Evolutionary conservation across 2,888 invertebrate genomes (phyloP).

Genomic region (Uropetala carovei): DNA sequence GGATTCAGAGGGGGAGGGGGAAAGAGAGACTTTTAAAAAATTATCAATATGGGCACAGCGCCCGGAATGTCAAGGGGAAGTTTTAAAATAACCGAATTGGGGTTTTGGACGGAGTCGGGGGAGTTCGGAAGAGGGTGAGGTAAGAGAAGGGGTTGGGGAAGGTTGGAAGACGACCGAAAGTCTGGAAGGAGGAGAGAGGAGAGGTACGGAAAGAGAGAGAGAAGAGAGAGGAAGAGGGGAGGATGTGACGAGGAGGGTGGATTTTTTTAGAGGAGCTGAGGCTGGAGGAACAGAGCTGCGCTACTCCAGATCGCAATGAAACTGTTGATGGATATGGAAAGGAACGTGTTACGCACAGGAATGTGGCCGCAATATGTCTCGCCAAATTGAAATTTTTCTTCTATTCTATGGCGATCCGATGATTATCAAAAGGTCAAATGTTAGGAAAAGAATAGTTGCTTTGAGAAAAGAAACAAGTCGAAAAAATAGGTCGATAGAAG

Average conservation of each 20-base stretch:
- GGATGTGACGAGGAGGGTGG: neutral
- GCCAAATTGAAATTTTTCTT: no score
- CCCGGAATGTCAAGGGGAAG: conserved; percentile 58
- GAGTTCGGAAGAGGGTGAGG: neutral
- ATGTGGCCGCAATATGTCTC: no score
- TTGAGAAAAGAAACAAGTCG: no score
- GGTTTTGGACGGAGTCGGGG: conserved; percentile 31
- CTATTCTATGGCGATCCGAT: no score
- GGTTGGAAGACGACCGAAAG: neutral
- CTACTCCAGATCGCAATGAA: neutral
- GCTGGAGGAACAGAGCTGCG: neutral
- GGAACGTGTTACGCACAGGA: no score
- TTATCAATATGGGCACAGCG: conserved; percentile 59
- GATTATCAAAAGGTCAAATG: no score
- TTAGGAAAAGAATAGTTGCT: no score
- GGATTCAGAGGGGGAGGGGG: neutral
- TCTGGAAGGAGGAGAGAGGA: neutral
- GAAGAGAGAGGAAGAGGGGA: neutral
- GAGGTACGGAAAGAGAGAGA: neutral
- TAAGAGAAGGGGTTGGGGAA: conserved; percentile 15
- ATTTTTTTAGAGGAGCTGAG: neutral
- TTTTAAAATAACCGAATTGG: conserved; percentile 63
- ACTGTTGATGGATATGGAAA: neutral
- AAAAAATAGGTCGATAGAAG: no score
- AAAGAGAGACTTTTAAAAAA: conserved; percentile 39